phyloP scores from a whole-genome alignment of 2,888 invertebrate species.

The Icerya purchasi region DNA sequence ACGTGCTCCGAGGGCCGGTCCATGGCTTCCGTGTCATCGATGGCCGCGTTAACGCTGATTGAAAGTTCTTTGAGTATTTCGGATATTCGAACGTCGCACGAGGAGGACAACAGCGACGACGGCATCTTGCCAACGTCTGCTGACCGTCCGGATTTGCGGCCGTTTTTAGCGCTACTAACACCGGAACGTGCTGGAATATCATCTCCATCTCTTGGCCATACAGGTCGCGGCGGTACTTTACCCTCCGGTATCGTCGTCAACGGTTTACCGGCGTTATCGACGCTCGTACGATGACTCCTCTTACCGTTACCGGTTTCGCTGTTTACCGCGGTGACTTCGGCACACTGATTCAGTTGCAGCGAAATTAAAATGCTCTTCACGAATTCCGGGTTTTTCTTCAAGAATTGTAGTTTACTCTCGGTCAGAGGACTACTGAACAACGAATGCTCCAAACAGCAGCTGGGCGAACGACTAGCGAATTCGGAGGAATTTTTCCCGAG shows the following conservation, averaged over 20 bases:
- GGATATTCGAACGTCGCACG: not conserved
- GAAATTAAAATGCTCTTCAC: not conserved
- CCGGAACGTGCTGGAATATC: no score
- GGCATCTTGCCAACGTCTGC: not conserved
- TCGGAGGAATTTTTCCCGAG: no score
- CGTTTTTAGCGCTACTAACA: not conserved
- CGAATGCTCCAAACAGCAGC: not conserved
- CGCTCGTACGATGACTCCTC: no score
- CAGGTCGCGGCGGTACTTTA: not conserved
- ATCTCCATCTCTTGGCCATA: not conserved
- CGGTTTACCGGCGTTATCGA: no score
- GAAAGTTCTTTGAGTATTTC: conserved; percentile 1
- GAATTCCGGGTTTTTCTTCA: conserved; percentile 1
- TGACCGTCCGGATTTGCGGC: not conserved
- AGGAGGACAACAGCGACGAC: not conserved
- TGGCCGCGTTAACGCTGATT: conserved; percentile 3
- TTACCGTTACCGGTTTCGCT: not conserved
- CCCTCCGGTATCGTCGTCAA: conserved; percentile 1
- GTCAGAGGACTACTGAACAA: not conserved
- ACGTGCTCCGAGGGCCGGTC: conserved; percentile 1
- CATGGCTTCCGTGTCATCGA: not conserved
- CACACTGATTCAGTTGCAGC: not conserved
- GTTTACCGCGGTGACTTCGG: not conserved
- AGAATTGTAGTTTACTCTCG: not conserved
- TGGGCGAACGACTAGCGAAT: not conserved